A percentile compares a stretch with the other conserved stretches of the same genome.
phyloP scores from a whole-genome alignment of 2,888 invertebrate species.

The Cephus sareptanus region DNA sequence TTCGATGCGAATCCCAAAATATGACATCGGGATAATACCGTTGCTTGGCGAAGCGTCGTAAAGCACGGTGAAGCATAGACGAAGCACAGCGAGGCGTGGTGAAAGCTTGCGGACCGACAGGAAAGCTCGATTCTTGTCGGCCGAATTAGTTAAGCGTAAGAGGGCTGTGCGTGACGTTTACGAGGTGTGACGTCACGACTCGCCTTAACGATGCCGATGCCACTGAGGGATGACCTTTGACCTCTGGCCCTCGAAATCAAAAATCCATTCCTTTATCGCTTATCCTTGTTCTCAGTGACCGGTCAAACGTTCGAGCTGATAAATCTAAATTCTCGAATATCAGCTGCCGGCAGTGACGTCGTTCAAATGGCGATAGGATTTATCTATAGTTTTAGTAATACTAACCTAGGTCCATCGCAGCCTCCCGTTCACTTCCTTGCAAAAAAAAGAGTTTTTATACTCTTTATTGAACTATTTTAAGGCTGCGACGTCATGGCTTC shows the following conservation, averaged over 20 bases:
- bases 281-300: neutral
- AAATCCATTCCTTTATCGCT: neutral
- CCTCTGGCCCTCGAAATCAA: neutral
- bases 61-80: too few relatives aligned
- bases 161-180: conserved; percentile 45
- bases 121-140: neutral
- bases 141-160: neutral
- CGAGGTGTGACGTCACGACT: conserved; percentile 33
- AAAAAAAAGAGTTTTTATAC: neutral
- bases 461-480: neutral
- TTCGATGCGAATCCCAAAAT: neutral
- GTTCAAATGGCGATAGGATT: conserved; percentile 21
- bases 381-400: neutral
- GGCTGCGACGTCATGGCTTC: neutral
- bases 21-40: neutral
- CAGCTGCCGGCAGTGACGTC: conserved; percentile 34
- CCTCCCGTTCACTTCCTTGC: neutral
- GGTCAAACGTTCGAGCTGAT: neutral
- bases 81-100: neutral
- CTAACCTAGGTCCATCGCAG: neutral
- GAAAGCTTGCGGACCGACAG: neutral
- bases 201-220: conserved; percentile 2
- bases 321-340: conserved; percentile 51
- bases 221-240: neutral
- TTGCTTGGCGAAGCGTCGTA: neutral